Percentiles rank a stretch among this genome's conserved stretches.
These are phyloP conservation scores for Morone saxatilis DNA, from an alignment of 2,113 vertebrate genomes.

Conservation along the genomic window DNA sequence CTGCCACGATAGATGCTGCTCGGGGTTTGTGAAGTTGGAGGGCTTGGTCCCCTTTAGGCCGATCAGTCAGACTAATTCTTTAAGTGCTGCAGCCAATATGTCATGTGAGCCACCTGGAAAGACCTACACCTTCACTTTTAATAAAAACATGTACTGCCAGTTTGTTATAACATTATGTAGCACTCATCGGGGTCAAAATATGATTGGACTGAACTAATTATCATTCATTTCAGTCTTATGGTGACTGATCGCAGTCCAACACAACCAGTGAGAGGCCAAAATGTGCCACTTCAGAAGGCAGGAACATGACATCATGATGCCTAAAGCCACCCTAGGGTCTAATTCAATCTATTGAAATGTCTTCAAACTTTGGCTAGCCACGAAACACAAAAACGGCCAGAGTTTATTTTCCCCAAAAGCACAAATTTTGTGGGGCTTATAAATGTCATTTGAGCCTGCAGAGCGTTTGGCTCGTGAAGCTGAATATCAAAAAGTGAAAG, in stretches of 20 bases:
- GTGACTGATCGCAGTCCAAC: constrained; percentile 36
- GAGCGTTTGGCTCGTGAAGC: constrained; percentile 24
- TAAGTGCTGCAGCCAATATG: constrained; percentile 13
- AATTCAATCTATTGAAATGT: constrained; percentile 54
- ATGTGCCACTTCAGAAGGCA: constrained; percentile 48
- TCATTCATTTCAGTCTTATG: neutral
- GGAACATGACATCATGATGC: constrained; percentile 60
- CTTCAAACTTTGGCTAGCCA: constrained; percentile 43
- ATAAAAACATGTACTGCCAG: neutral
- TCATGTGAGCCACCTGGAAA: constrained; percentile 34
- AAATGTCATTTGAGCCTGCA: constrained; percentile 32
- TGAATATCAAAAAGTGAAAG: constrained; percentile 31
- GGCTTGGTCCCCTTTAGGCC: constrained; percentile 5
- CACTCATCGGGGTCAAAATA: neutral
- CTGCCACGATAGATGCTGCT: constrained; percentile 33
- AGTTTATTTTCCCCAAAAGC: constrained; percentile 42
- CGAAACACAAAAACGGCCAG: constrained; percentile 26
- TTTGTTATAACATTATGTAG: neutral
- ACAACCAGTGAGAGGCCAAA: constrained; percentile 25
- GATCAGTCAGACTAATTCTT: constrained; percentile 26
- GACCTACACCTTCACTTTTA: neutral
- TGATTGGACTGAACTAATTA: constrained; percentile 25
- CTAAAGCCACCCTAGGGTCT: constrained; percentile 30
- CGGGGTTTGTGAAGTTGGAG: neutral
- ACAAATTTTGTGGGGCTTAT: constrained; percentile 17